phyloP scores from a whole-genome alignment of 2,797 vertebrate genomes.

The Antennarius maculatus region DNA sequence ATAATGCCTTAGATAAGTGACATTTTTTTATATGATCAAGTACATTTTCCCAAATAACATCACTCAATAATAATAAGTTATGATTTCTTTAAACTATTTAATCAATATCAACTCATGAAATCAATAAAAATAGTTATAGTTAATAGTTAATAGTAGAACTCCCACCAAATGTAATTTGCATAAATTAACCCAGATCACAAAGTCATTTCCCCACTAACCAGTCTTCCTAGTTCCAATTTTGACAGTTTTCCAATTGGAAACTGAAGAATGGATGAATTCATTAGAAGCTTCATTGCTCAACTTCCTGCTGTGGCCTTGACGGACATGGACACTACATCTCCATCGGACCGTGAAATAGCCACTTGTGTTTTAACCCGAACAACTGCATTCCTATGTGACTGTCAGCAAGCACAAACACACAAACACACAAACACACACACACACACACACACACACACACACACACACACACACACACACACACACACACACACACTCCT shows the following conservation, averaged over 20 bases:
- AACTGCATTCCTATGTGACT: slow-evolving; percentile 65
- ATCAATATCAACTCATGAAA: background rate
- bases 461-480: slow-evolving; percentile 3
- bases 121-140: background rate
- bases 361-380: slow-evolving; percentile 73
- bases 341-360: slow-evolving; percentile 76
- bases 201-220: slow-evolving; percentile 2
- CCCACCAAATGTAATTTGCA: background rate
- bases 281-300: slow-evolving; percentile 7
- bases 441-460: slow-evolving; percentile 11
- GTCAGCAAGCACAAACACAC: slow-evolving; percentile 14
- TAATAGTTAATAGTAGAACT: too few species aligned
- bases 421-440: slow-evolving; percentile 12
- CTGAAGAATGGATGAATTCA: slow-evolving; percentile 23
- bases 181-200: background rate
- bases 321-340: slow-evolving; percentile 65
- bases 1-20: too few species aligned
- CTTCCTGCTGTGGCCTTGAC: slow-evolving; percentile 49
- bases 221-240: slow-evolving; percentile 20
- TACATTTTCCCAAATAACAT: background rate
- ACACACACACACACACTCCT: slow-evolving; percentile 12
- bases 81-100: background rate
- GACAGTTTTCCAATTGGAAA: slow-evolving; percentile 41
- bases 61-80: background rate
- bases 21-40: too few species aligned